Conservation (phyloP, 1,140 invertebrate species). For the Oedothorax gibbosus region DNA sequence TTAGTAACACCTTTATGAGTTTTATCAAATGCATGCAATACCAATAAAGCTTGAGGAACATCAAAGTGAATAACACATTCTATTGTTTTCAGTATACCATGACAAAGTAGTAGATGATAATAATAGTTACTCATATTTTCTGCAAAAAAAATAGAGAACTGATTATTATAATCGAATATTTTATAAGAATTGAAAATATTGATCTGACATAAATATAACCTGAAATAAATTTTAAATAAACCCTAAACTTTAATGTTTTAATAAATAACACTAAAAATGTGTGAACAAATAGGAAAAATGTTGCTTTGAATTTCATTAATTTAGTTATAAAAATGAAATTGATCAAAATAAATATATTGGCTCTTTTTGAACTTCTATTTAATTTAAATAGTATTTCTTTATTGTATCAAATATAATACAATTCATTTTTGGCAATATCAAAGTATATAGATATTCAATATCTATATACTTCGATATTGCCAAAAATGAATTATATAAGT, state of each 20-base stretch:
- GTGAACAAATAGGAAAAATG: no score
- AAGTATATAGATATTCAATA: no score
- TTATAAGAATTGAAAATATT: not conserved
- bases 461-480: no score
- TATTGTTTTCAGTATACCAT: conserved; percentile 34
- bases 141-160: not conserved
- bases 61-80: conserved; percentile 21
- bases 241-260: not conserved
- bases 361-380: no score
- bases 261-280: not conserved
- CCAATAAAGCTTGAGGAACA: not conserved
- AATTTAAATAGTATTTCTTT: no score
- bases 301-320: no score
- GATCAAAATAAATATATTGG: no score
- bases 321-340: no score
- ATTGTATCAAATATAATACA: no score
- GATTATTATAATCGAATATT: not conserved
- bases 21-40: not conserved
- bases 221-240: not conserved
- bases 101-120: not conserved
- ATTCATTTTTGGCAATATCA: no score
- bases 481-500: no score
- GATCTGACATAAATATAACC: not conserved
- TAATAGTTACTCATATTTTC: not conserved
- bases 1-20: not conserved